These are phyloP conservation scores for Homarus americanus DNA, from an alignment of 1,140 invertebrate genomes.

Conservation along the genomic window DNA sequence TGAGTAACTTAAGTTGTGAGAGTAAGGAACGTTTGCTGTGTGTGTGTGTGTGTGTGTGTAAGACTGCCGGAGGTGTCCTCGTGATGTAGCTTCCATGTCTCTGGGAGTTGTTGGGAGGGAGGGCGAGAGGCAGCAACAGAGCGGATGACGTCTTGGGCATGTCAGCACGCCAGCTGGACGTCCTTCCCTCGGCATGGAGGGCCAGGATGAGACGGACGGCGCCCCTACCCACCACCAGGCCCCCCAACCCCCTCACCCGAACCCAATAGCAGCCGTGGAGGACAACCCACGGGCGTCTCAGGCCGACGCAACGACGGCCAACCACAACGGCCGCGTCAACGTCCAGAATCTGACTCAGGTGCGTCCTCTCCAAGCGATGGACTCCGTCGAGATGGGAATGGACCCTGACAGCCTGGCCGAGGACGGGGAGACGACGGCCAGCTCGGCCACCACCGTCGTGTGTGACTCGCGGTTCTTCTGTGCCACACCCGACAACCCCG, in stretches of 20 bases:
- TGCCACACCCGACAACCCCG: conserved; percentile 24
- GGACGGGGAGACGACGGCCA: conserved; percentile 27
- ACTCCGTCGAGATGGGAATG: conserved; percentile 14
- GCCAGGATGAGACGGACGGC: conserved; percentile 47
- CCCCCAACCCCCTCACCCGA: not conserved
- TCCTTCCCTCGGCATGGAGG: conserved; percentile 44
- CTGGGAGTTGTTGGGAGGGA: not conserved
- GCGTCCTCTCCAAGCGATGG: not conserved
- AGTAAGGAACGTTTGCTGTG: not conserved
- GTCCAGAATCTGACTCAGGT: not conserved
- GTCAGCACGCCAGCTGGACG: not conserved
- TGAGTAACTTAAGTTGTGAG: not conserved
- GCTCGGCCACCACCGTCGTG: conserved; percentile 36
- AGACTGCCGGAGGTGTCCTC: not conserved
- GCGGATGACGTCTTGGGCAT: conserved; percentile 4
- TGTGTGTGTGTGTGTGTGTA: too few species aligned
- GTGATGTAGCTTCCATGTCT: not conserved
- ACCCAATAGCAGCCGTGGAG: not conserved
- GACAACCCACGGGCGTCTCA: not conserved
- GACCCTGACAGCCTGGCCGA: conserved; percentile 30
- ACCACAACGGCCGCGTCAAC: conserved; percentile 21
- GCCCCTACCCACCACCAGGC: conserved; percentile 8
- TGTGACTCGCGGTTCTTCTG: conserved; percentile 38
- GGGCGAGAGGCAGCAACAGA: not conserved
- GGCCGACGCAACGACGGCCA: not conserved